Conservation (phyloP, 2,888 invertebrate genomes). For the Phyto melanocephala region DNA sequence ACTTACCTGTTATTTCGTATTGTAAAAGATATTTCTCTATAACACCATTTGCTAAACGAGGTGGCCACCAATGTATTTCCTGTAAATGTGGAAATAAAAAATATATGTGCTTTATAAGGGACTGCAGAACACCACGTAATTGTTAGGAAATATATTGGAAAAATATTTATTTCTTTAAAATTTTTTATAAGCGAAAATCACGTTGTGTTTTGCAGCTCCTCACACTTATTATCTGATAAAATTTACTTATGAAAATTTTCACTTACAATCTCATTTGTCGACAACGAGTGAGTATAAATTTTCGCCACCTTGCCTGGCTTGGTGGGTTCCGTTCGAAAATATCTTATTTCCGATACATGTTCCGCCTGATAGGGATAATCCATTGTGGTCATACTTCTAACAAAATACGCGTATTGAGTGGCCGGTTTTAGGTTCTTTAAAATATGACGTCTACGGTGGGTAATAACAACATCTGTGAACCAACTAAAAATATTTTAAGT, state of each 20-base stretch:
- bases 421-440: slow-evolving; percentile 88
- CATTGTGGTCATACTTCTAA: slow-evolving; percentile 92
- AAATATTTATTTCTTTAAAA: too few species aligned
- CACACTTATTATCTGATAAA: too few species aligned
- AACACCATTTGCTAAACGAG: slow-evolving; percentile 72
- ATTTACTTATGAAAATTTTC: too few species aligned
- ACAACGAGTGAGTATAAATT: slow-evolving; percentile 71
- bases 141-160: too few species aligned
- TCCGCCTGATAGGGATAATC: slow-evolving; percentile 84
- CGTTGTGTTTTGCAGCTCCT: too few species aligned
- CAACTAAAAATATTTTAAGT: slow-evolving; percentile 80
- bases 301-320: slow-evolving; percentile 73
- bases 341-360: slow-evolving; percentile 89
- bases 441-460: slow-evolving; percentile 80
- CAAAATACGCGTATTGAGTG: slow-evolving; percentile 96
- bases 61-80: slow-evolving; percentile 77
- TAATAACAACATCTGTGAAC: slow-evolving; percentile 81
- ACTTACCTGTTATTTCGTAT: slow-evolving; percentile 62
- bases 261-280: slow-evolving; percentile 73
- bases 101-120: neutral
- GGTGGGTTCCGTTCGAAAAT: slow-evolving; percentile 85
- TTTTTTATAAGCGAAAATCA: too few species aligned
- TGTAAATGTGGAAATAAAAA: slow-evolving; percentile 38
- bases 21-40: slow-evolving; percentile 71
- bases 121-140: too few species aligned